Percentiles rank a stretch among this genome's conserved stretches.
Conservation (phyloP, 2,888 invertebrate species). For the Erynnis tages region DNA sequence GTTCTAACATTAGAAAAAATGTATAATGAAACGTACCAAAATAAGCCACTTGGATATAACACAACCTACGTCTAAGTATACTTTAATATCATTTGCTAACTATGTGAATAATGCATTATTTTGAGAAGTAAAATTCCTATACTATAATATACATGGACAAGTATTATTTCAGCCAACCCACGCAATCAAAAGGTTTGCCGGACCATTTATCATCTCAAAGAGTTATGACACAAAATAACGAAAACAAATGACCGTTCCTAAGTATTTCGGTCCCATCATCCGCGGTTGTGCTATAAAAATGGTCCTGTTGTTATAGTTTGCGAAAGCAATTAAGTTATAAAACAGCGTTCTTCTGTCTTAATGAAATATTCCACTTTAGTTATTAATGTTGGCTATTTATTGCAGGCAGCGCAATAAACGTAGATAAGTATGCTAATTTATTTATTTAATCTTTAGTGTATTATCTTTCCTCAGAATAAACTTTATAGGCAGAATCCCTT, state of each 20-base stretch:
- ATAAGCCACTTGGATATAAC: too few species aligned
- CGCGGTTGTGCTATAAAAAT: slow-evolving; percentile 66
- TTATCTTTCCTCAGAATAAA: slow-evolving; percentile 25
- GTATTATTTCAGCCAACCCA: neutral
- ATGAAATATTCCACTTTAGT: slow-evolving; percentile 71
- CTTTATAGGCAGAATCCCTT: slow-evolving; percentile 17
- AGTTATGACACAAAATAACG: slow-evolving; percentile 65
- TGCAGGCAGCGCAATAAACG: slow-evolving; percentile 23
- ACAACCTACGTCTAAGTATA: too few species aligned
- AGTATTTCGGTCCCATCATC: slow-evolving; percentile 55
- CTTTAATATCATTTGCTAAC: too few species aligned
- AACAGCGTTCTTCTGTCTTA: slow-evolving; percentile 68
- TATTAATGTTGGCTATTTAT: slow-evolving; percentile 67
- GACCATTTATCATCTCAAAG: slow-evolving; percentile 55
- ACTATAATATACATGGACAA: too few species aligned
- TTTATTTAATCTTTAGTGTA: slow-evolving; percentile 24
- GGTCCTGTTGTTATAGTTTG: slow-evolving; percentile 74
- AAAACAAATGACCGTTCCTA: slow-evolving; percentile 48
- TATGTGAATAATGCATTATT: too few species aligned
- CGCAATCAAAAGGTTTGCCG: slow-evolving; percentile 33
- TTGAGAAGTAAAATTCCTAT: too few species aligned
- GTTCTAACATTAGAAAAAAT: too few species aligned
- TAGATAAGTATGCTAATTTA: slow-evolving; percentile 28
- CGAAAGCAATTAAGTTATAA: slow-evolving; percentile 77
- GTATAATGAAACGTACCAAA: too few species aligned